Evolutionary conservation across 2,113 vertebrate species (phyloP).

Genomic region (Pseudolaguvia tuberculata): DNA sequence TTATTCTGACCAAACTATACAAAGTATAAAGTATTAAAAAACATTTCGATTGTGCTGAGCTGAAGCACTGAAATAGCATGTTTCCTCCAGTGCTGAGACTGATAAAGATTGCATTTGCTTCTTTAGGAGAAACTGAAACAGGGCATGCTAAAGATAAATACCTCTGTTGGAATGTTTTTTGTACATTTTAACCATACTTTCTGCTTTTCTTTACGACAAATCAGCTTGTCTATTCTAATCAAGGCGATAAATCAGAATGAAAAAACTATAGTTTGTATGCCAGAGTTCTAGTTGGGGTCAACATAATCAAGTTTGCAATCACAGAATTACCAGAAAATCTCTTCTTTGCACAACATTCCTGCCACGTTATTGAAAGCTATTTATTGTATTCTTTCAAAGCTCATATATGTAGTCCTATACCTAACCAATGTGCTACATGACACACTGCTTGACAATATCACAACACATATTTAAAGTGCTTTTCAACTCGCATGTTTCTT

Average conservation of each 20-base stretch:
- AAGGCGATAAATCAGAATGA: background rate
- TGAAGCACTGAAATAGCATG: background rate
- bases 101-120: slow-evolving; percentile 36
- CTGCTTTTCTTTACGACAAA: background rate
- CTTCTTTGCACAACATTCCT: no score
- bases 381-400: no score
- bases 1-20: background rate
- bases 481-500: no score
- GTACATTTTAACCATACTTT: slow-evolving; percentile 17
- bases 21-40: background rate
- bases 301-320: no score
- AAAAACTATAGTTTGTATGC: no score
- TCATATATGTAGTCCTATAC: no score
- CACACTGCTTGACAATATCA: no score
- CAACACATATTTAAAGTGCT: no score
- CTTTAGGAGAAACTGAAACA: slow-evolving; percentile 11
- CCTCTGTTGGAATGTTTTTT: background rate
- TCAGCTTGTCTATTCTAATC: background rate
- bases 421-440: no score
- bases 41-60: background rate
- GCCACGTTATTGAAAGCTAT: no score
- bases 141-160: slow-evolving; percentile 20
- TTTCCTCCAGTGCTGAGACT: slow-evolving; percentile 20
- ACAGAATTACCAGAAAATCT: no score
- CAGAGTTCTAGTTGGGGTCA: no score